A percentile compares a stretch with the other conserved stretches of the same genome.
Conservation (phyloP, 1,140 invertebrate species). For the Drosophila lacteicornis region DNA sequence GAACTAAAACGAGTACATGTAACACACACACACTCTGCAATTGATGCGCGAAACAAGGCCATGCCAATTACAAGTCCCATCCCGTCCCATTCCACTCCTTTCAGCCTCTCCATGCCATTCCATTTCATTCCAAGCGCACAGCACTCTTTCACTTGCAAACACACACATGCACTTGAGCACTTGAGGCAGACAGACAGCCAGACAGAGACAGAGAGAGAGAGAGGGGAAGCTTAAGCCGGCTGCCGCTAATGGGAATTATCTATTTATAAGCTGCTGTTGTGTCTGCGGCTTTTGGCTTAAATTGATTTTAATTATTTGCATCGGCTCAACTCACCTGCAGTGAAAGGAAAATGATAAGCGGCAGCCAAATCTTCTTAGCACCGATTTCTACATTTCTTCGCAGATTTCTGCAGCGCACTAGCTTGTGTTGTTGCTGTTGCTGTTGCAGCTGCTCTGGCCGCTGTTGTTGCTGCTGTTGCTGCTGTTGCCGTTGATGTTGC, state of each 20-base stretch:
- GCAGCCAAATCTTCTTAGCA: conserved; percentile 81
- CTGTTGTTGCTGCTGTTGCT: conserved; percentile 29
- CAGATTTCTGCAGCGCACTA: conserved; percentile 55
- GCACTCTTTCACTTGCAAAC: conserved; percentile 39
- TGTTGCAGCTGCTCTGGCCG: conserved; percentile 32
- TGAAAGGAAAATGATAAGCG: conserved; percentile 83
- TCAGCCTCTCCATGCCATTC: conserved; percentile 28
- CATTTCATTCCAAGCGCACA: conserved; percentile 17
- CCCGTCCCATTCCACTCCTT: conserved; percentile 27
- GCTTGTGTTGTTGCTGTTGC: conserved; percentile 40
- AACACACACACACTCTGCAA: conserved; percentile 19
- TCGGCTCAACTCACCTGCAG: conserved; percentile 73
- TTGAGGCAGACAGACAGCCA: background rate
- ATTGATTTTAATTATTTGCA: conserved; percentile 59
- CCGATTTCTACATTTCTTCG: conserved; percentile 56
- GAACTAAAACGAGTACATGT: conserved; percentile 41
- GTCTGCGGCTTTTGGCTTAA: conserved; percentile 47
- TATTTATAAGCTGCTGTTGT: conserved; percentile 53
- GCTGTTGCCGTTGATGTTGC: conserved; percentile 34
- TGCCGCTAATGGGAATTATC: conserved; percentile 55
- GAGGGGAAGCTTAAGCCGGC: conserved; percentile 33
- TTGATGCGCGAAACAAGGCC: conserved; percentile 46
- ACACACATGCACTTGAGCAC: conserved; percentile 6
- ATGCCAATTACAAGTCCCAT: conserved; percentile 50
- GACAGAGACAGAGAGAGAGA: background rate